Evolutionary conservation across 1,140 invertebrate species (phyloP).

Genomic region (Drosophila fuyamai): DNA sequence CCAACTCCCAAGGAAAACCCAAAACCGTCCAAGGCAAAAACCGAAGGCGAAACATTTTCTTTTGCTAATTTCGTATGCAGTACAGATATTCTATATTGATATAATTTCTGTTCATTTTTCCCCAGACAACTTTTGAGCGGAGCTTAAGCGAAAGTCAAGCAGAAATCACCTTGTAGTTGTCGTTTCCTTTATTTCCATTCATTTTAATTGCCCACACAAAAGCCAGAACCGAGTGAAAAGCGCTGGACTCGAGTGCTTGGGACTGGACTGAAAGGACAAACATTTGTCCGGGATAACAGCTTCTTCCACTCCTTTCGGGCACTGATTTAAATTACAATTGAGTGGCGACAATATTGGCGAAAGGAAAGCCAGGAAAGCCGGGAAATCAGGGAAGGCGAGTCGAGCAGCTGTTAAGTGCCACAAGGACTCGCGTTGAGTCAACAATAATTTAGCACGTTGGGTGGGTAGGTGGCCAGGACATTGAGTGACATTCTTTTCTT

Average conservation of each 20-base stretch:
- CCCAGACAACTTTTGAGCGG: conserved; percentile 37
- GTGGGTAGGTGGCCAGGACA: conserved; percentile 32
- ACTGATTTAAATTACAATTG: conserved; percentile 82
- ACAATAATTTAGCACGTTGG: conserved; percentile 70
- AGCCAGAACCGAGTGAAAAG: conserved; percentile 9
- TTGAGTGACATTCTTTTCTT: conserved; percentile 68
- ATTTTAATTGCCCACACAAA: conserved; percentile 58
- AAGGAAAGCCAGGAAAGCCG: conserved; percentile 5
- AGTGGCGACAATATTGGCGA: conserved; percentile 77
- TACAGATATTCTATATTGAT: conserved; percentile 71
- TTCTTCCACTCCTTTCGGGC: conserved; percentile 44
- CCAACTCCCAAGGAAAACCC: conserved; percentile 30
- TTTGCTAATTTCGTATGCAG: conserved; percentile 77
- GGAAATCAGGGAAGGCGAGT: conserved; percentile 7
- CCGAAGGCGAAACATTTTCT: conserved; percentile 9
- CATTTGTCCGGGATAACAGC: conserved; percentile 55
- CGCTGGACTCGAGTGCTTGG: conserved; percentile 18
- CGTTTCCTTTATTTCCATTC: conserved; percentile 27
- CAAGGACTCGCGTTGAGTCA: conserved; percentile 73
- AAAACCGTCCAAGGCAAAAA: conserved; percentile 6
- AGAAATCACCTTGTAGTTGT: conserved; percentile 44
- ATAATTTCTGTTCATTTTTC: conserved; percentile 70
- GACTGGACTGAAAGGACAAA: conserved; percentile 38
- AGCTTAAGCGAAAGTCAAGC: conserved; percentile 42
- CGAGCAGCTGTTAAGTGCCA: conserved; percentile 64